Base-by-base conservation (phyloP, 2,888 invertebrate species). In the Zonitis immaculata region DNA sequence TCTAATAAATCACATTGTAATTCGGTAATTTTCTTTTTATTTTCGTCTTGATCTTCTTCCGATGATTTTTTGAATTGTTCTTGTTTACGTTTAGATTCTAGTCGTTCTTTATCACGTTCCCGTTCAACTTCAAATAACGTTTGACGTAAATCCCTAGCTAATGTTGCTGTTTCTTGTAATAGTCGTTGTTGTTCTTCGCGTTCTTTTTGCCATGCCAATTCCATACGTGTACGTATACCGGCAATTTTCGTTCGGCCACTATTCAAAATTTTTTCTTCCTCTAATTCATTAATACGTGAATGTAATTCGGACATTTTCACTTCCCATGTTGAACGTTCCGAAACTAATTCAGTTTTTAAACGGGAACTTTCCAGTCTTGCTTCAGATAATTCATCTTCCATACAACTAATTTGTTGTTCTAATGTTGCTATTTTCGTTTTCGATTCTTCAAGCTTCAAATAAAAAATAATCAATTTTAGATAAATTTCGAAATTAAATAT, bases 131-230 rank as follows among this genome's bases (percentile, higher is more conserved):
- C 92, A 67, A 90, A 91, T 27, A 93, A 79, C 0, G 93, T 93
- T 74, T 92, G 93, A 11, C 92, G 79, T 44, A 95, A 77, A 73
- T 95, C 95, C 55, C 92, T 79, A 0, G 94, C 93, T 54, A 95
- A 79, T 0, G 92, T 93, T 32, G 92, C 91, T 0, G 93, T 92
- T 77, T 95, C 95, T 71, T 92, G 91, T 26, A 95, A 76, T 32
- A 95, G 76, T n/a, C 93, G 80, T 64, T 93, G 93, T 67, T 93
- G 92, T 67, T 95, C 94, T 72, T 93, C 92, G 18, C 95, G 80
- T 74, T 95, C 95, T 72, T 93, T 95, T 69, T 93, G 93, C 95
- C 95, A 95, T 0, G 93, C 91, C 12, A 95, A 78, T 72, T 95
- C 94, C 82, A 95, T 86, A 48, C 90, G 85, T 1, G 94, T 91